phyloP scores from a whole-genome alignment of 2,888 invertebrate species.

The Blera fallax region DNA sequence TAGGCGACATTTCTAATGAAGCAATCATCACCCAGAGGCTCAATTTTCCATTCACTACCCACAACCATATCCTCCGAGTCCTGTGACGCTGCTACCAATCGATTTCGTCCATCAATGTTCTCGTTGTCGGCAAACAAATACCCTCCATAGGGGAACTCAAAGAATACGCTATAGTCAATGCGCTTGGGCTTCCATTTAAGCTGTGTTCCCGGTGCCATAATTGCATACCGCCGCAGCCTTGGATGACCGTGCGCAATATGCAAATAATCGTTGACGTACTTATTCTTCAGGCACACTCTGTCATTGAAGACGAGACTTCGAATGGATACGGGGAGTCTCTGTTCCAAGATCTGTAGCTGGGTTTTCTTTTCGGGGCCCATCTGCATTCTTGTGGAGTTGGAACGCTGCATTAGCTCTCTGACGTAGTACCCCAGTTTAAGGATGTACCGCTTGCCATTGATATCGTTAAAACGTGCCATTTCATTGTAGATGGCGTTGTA shows the following conservation, averaged over 20 bases:
- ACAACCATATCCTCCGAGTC: slow-evolving; percentile 38
- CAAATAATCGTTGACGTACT: slow-evolving; percentile 49
- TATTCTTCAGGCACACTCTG: slow-evolving; percentile 53
- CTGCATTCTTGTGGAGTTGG: slow-evolving; percentile 36
- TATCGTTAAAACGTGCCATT: slow-evolving; percentile 46
- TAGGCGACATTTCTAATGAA: slow-evolving; percentile 38
- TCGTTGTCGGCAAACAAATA: slow-evolving; percentile 46
- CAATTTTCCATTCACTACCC: slow-evolving; percentile 58
- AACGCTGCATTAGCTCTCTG: slow-evolving; percentile 42
- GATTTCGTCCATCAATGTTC: slow-evolving; percentile 33
- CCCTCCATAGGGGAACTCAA: slow-evolving; percentile 66
- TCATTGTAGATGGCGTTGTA: slow-evolving; percentile 53
- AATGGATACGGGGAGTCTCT: slow-evolving; percentile 38
- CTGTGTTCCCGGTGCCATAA: slow-evolving; percentile 60
- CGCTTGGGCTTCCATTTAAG: slow-evolving; percentile 48
- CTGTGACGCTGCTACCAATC: slow-evolving; percentile 44
- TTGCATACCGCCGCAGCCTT: slow-evolving; percentile 30
- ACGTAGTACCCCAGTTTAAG: slow-evolving; percentile 48
- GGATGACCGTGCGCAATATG: slow-evolving; percentile 65
- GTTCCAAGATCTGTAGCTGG: slow-evolving; percentile 30
- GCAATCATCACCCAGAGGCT: slow-evolving; percentile 55
- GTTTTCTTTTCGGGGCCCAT: slow-evolving; percentile 34
- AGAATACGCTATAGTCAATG: slow-evolving; percentile 41
- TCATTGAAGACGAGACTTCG: slow-evolving; percentile 51
- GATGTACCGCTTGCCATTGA: slow-evolving; percentile 55